Conservation (phyloP, 2,797 vertebrate genomes). For the Tarsius wallacei region DNA sequence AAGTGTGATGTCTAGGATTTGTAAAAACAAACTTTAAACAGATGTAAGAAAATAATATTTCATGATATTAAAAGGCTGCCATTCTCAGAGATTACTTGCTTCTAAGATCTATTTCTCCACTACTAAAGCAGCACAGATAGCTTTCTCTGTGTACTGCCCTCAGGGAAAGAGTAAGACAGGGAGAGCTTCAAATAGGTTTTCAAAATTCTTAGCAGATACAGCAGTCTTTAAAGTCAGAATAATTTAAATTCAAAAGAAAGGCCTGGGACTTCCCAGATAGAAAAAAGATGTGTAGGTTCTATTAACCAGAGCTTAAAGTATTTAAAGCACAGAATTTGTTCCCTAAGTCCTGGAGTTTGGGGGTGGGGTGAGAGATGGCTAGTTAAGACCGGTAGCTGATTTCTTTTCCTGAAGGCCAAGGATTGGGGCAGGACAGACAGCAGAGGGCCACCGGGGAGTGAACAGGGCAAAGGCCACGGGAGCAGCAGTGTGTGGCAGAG, state of each 20-base stretch:
- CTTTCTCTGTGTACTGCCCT: background rate
- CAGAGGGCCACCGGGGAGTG: background rate
- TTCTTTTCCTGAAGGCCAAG: background rate
- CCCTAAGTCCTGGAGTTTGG: background rate
- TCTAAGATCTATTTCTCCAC: background rate
- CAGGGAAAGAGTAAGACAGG: slow-evolving; percentile 1
- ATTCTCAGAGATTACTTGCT: slow-evolving; percentile 39
- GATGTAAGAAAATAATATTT: background rate
- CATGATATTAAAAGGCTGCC: slow-evolving; percentile 11
- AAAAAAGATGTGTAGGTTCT: slow-evolving; percentile 1
- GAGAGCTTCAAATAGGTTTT: slow-evolving; percentile 52
- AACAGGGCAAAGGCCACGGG: background rate
- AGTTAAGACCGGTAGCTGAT: background rate
- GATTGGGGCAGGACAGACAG: background rate
- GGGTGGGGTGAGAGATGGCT: background rate
- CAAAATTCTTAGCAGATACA: slow-evolving; percentile 72
- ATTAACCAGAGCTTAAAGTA: background rate
- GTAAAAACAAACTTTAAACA: slow-evolving; percentile 51
- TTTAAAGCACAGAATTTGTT: background rate
- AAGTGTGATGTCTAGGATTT: slow-evolving; percentile 50
- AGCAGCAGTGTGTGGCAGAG: too few species aligned
- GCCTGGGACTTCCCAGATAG: background rate
- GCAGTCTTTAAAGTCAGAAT: slow-evolving; percentile 4
- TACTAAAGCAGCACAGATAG: background rate
- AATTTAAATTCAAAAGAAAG: slow-evolving; percentile 63